phyloP scores from a whole-genome alignment of 2,888 invertebrate species.

The Chaitophorus viminalis region DNA sequence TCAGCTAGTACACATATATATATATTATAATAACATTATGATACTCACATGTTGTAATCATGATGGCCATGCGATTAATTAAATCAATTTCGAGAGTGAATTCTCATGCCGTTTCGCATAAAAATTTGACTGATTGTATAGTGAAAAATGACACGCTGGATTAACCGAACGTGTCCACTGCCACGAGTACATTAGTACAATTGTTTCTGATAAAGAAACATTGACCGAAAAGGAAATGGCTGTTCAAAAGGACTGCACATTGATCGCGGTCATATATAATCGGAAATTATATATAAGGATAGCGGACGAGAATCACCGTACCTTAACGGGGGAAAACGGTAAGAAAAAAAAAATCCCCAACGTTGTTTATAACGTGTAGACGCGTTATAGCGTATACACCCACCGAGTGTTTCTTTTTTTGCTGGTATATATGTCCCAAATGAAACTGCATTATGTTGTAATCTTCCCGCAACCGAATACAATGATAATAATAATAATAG shows the following conservation, averaged over 20 bases:
- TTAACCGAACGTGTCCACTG: not conserved
- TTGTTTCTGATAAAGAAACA: constrained; percentile 5
- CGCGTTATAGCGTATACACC: not conserved
- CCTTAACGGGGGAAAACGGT: not conserved
- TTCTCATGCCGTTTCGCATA: not conserved
- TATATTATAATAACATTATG: too few species aligned
- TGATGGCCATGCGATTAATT: not conserved
- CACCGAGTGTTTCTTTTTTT: too few species aligned
- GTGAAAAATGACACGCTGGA: not conserved
- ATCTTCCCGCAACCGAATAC: too few species aligned
- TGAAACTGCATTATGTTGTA: too few species aligned
- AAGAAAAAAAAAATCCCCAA: not conserved
- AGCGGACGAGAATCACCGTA: not conserved
- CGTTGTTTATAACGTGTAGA: not conserved
- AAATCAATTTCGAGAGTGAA: not conserved
- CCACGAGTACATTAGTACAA: not conserved
- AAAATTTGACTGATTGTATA: not conserved
- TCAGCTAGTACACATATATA: too few species aligned
- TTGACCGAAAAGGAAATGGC: too few species aligned
- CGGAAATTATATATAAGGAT: not conserved
- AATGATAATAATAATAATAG: too few species aligned
- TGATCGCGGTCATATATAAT: not conserved
- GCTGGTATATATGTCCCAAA: too few species aligned
- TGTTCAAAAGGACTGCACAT: too few species aligned
- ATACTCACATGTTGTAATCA: too few species aligned